Evolutionary conservation across 2,888 invertebrate species (phyloP).

Genomic region (Oscheius sp.): DNA sequence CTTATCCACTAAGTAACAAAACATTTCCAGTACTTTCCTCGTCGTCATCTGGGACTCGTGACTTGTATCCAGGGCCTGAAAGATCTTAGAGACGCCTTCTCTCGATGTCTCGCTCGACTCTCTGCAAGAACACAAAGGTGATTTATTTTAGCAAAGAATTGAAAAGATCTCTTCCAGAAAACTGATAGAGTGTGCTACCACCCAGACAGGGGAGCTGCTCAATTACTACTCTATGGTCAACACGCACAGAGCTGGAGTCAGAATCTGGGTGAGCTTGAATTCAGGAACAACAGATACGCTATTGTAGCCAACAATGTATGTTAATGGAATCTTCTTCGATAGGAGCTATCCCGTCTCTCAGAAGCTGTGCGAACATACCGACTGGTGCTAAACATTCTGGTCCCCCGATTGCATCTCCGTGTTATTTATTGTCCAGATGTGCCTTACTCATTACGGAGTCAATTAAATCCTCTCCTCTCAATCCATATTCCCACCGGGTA

Average conservation of each 20-base stretch:
- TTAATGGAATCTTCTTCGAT: constrained; percentile 72
- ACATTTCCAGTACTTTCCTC: constrained; percentile 61
- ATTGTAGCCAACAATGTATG: constrained; percentile 72
- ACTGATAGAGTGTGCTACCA: constrained; percentile 68
- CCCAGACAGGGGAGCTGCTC: constrained; percentile 72
- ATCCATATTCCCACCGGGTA: not conserved
- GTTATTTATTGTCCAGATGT: not conserved
- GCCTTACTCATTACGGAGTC: constrained; percentile 35
- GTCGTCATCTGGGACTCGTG: constrained; percentile 70
- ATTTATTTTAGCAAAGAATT: not conserved
- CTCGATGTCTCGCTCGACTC: constrained; percentile 66
- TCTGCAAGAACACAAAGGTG: constrained; percentile 67
- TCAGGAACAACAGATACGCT: too few species aligned
- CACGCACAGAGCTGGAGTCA: constrained; percentile 69
- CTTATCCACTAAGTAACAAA: not conserved
- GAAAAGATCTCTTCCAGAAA: constrained; percentile 47
- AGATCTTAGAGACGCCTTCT: constrained; percentile 69
- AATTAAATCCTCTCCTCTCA: constrained; percentile 4
- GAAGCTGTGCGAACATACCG: constrained; percentile 68
- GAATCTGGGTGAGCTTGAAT: not conserved
- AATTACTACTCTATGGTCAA: constrained; percentile 73
- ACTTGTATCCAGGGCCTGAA: constrained; percentile 70
- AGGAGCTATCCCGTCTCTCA: constrained; percentile 69
- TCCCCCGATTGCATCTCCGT: too few species aligned
- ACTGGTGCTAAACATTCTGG: constrained; percentile 59